phyloP scores from a whole-genome alignment of 2,888 invertebrate genomes.

The Spilarctia lutea region DNA sequence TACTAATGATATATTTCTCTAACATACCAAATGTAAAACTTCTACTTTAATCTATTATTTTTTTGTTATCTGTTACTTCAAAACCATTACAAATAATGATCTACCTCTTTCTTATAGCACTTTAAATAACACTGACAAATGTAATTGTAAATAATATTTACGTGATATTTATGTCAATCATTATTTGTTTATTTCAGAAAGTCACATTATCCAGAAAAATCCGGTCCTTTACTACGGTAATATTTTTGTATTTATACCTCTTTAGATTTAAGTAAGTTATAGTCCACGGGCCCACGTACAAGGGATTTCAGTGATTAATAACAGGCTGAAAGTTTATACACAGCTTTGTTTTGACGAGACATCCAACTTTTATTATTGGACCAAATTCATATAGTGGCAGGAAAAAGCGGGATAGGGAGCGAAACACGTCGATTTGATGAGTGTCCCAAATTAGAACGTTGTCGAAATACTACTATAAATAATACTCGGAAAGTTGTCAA shows the following conservation, averaged over 20 bases:
- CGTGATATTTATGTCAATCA: not conserved
- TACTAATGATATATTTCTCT: not conserved
- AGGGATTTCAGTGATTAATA: too few species aligned
- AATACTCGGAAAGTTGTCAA: too few species aligned
- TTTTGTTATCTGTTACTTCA: not conserved
- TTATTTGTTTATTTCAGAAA: constrained; percentile 61
- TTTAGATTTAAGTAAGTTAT: not conserved
- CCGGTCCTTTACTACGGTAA: constrained; percentile 69
- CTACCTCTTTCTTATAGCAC: not conserved
- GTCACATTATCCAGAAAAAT: constrained; percentile 58
- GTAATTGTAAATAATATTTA: not conserved
- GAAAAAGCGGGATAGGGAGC: too few species aligned
- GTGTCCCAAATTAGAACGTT: too few species aligned
- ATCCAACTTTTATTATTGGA: too few species aligned
- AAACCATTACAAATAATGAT: not conserved
- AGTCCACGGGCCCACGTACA: too few species aligned
- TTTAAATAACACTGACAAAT: not conserved
- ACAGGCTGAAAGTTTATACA: too few species aligned
- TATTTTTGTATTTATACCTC: constrained; percentile 31
- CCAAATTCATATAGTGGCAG: too few species aligned
- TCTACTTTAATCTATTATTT: not conserved
- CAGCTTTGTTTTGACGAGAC: too few species aligned
- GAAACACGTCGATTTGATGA: too few species aligned
- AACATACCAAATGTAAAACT: not conserved
- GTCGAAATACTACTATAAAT: too few species aligned